These are phyloP conservation scores for Sebastes taczanowskii DNA, from an alignment of 2,797 vertebrate species.

Conservation along the genomic window DNA sequence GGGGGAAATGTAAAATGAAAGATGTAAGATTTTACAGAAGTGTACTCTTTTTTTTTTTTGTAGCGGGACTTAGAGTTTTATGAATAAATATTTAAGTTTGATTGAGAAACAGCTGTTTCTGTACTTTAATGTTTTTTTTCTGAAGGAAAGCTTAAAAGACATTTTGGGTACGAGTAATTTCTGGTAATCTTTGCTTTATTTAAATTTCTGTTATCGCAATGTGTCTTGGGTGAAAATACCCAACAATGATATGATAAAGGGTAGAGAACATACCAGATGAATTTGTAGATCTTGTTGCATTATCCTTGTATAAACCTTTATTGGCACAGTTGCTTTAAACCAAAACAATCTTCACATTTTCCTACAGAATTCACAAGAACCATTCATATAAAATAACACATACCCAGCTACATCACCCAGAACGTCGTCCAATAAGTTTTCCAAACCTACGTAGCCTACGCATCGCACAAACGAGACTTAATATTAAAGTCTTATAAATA, in stretches of 20 bases:
- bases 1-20: conserved; percentile 57
- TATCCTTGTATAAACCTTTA: neutral
- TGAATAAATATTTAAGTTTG: conserved; percentile 95
- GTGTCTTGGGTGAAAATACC: neutral
- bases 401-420: neutral
- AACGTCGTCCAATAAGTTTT: neutral
- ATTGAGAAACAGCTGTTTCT: conserved; percentile 39
- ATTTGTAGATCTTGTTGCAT: neutral
- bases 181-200: neutral
- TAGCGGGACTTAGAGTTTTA: conserved; percentile 83
- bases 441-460: neutral
- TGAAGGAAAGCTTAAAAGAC: neutral
- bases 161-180: neutral
- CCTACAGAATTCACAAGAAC: conserved; percentile 14
- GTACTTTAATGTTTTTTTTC: neutral
- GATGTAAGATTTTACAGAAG: conserved; percentile 83
- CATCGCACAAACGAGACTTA: neutral
- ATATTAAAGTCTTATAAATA: neutral
- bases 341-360: neutral
- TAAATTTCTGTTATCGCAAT: neutral
- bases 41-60: conserved; percentile 68
- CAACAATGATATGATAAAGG: neutral
- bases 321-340: conserved; percentile 3
- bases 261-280: neutral
- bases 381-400: neutral